These are phyloP conservation scores for Heliconius cydno DNA, from an alignment of 2,888 invertebrate genomes.

Conservation along the genomic window DNA sequence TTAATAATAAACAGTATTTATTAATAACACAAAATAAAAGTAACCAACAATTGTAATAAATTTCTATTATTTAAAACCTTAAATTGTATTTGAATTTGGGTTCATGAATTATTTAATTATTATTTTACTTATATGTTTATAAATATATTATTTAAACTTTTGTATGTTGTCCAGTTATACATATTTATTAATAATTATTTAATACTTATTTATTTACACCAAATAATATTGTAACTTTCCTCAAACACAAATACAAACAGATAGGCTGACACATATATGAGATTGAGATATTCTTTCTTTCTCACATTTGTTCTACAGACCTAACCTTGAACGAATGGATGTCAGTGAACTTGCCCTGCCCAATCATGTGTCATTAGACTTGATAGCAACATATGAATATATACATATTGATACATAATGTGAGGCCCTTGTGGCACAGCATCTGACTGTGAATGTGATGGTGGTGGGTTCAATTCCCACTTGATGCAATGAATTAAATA, in stretches of 20 bases:
- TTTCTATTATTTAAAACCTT: not conserved
- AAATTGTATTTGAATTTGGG: not conserved
- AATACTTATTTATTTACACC: not conserved
- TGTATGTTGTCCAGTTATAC: not conserved
- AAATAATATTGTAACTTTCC: not conserved
- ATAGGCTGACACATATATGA: not conserved
- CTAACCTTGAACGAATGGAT: conserved; percentile 39
- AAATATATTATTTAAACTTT: not conserved
- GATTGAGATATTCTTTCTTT: conserved; percentile 15
- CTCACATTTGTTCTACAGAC: conserved; percentile 33
- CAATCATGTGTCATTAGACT: conserved; percentile 41
- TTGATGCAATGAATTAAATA: too few relatives aligned
- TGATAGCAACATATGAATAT: conserved; percentile 20
- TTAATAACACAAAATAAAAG: not conserved
- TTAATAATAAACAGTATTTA: not conserved
- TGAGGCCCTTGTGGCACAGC: not conserved
- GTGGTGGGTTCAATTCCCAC: too few relatives aligned
- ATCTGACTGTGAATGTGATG: too few relatives aligned
- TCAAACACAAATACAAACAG: not conserved
- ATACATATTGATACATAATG: not conserved
- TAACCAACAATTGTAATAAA: not conserved
- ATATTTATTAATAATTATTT: conserved; percentile 6
- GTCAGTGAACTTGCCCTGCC: conserved; percentile 41
- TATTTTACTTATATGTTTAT: too few relatives aligned
- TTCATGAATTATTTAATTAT: too few relatives aligned